Percentiles rank a stretch among this genome's conserved stretches.
Evolutionary conservation across 2,113 vertebrate species (phyloP).

Genomic region (Callaeas wilsoni): DNA sequence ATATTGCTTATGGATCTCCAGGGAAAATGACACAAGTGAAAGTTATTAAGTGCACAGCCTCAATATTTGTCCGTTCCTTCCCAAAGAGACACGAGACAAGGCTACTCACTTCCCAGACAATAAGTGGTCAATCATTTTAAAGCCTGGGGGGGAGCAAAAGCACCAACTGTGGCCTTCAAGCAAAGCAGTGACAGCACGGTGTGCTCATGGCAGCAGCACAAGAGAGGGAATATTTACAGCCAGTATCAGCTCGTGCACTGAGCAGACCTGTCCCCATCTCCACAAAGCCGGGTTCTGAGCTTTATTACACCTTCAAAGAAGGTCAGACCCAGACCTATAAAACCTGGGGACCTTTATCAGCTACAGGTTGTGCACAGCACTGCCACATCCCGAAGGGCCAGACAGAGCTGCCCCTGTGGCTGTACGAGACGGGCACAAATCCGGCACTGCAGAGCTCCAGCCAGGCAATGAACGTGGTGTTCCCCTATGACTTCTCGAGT

Average conservation of each 20-base stretch:
- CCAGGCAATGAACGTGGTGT: too few species aligned
- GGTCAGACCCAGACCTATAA: not conserved
- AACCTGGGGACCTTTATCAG: not conserved
- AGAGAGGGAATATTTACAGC: not conserved
- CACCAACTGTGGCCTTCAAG: not conserved
- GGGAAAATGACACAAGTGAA: constrained; percentile 3
- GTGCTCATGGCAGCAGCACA: not conserved
- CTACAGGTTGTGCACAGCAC: too few species aligned
- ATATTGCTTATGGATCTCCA: constrained; percentile 28
- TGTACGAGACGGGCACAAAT: not conserved
- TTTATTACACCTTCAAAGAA: not conserved
- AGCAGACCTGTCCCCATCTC: not conserved
- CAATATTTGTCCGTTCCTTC: constrained; percentile 28
- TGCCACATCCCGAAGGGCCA: not conserved
- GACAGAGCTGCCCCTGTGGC: not conserved
- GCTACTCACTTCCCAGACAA: not conserved
- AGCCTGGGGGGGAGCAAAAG: not conserved
- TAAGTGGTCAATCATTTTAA: constrained; percentile 41
- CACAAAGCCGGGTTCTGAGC: not conserved
- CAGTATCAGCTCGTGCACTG: not conserved
- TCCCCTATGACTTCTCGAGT: too few species aligned
- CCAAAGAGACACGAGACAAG: not conserved
- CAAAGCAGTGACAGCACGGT: not conserved
- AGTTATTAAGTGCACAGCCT: constrained; percentile 53
- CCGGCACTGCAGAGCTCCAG: not conserved